Evolutionary conservation across 2,888 invertebrate species (phyloP).

Genomic region (Hemicrepidius hirtus): DNA sequence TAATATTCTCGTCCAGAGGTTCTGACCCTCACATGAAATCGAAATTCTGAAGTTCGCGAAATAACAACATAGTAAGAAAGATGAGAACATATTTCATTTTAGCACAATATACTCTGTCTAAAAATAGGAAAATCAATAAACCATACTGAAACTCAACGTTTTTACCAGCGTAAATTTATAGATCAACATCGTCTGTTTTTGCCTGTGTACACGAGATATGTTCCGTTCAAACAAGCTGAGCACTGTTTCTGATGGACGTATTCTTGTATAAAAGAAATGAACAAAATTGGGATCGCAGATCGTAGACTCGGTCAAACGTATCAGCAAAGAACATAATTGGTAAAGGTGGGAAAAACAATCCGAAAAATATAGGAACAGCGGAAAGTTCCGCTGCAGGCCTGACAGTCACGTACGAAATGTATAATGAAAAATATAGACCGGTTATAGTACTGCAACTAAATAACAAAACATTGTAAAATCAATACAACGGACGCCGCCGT

Average conservation of each 20-base stretch:
- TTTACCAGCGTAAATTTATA: conserved; percentile 36
- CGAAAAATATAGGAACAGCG: not conserved
- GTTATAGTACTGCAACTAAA: conserved; percentile 14
- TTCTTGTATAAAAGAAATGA: conserved; percentile 15
- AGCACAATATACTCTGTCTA: conserved; percentile 40
- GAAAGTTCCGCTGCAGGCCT: not conserved
- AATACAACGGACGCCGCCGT: conserved; percentile 19
- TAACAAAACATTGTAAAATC: conserved; percentile 26
- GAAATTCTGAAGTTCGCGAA: conserved; percentile 17
- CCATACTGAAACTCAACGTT: conserved; percentile 35
- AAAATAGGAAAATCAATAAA: conserved; percentile 38
- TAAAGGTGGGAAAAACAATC: not conserved
- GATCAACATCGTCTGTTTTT: conserved; percentile 29
- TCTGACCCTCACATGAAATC: conserved; percentile 7
- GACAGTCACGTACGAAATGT: not conserved
- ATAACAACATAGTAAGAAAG: conserved; percentile 29
- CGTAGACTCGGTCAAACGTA: conserved; percentile 4
- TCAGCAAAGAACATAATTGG: conserved; percentile 19
- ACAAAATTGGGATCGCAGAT: conserved; percentile 10
- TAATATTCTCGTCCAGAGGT: not conserved
- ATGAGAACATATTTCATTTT: conserved; percentile 40
- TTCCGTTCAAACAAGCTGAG: conserved; percentile 17
- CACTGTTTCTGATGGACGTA: conserved; percentile 24
- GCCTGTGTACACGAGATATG: conserved; percentile 24
- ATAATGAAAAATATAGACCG: conserved; percentile 15